Evolutionary conservation across 2,797 vertebrate species (phyloP), one percentile per base, ranked within the genome.

Genomic region (Pachyuromys duprasi): DNA sequence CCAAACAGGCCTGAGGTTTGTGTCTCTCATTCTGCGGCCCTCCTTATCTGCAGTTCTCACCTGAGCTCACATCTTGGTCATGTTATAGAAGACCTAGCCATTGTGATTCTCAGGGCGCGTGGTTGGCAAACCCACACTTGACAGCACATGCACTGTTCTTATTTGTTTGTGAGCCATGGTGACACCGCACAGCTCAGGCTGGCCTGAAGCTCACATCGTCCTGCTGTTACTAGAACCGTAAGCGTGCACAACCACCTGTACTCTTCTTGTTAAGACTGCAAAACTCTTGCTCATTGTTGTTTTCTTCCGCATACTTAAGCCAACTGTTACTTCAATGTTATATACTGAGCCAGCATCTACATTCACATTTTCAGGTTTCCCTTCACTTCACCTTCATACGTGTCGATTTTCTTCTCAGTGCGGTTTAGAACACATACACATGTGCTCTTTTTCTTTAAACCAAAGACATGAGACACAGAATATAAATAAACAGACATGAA

Each of bases 391-490:
- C 62, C 82, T 7, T 39, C 3, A 1, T 63, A 53, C 22, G 33
- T 65, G 55, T 39, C 80, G 63, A 67, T 90, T 92, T 96, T 81
- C 13, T 92, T 96, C 31, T 90, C 39, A 42, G 57, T 1, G 3
- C 49, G 49, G n/a, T 3, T 78, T 87, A 76, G 93, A 42, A 42
- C 42, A 93, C 6, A n/a, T 5, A 42, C 8, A 15, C 17, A 49
- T 24, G 5, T 49, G 18, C 20, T 84, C 31, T n/a, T 67, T 18
- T 24, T 67, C 28, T 84, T 84, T 49, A 22, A 6, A 28, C 14
- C 1, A 5, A 31, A 45, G 33, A 22, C 36, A 72, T 12, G 33
- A 55, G 39, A 31, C 42, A 12, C 53, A 8, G 26, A 7, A 17
- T 72, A 39, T 53, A 36, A 78, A 36, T 82, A 69, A 90, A 82